phyloP scores from a whole-genome alignment of 2,797 vertebrate genomes.

The Kryptolebias ocellatus region DNA sequence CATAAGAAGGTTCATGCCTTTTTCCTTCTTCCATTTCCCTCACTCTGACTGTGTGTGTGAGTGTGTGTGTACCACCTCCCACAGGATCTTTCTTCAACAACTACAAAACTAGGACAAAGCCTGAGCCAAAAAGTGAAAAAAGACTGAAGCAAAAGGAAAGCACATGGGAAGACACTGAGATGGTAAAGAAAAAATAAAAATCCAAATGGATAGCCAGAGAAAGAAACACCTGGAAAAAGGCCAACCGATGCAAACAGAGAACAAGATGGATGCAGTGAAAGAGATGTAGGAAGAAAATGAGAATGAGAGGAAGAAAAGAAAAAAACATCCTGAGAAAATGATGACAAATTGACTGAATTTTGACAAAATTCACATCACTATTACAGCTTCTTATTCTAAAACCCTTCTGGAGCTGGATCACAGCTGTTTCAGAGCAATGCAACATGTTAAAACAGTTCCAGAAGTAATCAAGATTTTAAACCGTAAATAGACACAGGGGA shows the following conservation, averaged over 20 bases:
- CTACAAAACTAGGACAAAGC: constrained; percentile 74
- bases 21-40: constrained; percentile 51
- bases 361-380: constrained; percentile 31
- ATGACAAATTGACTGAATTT: constrained; percentile 24
- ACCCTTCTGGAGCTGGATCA: constrained; percentile 25
- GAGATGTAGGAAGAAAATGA: constrained; percentile 11
- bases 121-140: constrained; percentile 34
- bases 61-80: constrained; percentile 45
- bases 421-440: constrained; percentile 42
- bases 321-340: constrained; percentile 5
- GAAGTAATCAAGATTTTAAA: constrained; percentile 52
- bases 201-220: constrained; percentile 33
- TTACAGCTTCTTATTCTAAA: constrained; percentile 31
- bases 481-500: not conserved
- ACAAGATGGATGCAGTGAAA: constrained; percentile 23
- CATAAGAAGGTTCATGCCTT: constrained; percentile 53
- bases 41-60: not conserved
- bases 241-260: constrained; percentile 26
- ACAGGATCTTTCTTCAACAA: constrained; percentile 68
- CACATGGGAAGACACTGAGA: constrained; percentile 43
- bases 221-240: constrained; percentile 27
- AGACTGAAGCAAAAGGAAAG: constrained; percentile 26
- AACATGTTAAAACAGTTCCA: constrained; percentile 51
- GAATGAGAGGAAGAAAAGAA: constrained; percentile 1
- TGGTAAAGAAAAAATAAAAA: constrained; percentile 42